phyloP scores from a whole-genome alignment of 2,113 vertebrate species.

The Eptesicus fuscus region DNA sequence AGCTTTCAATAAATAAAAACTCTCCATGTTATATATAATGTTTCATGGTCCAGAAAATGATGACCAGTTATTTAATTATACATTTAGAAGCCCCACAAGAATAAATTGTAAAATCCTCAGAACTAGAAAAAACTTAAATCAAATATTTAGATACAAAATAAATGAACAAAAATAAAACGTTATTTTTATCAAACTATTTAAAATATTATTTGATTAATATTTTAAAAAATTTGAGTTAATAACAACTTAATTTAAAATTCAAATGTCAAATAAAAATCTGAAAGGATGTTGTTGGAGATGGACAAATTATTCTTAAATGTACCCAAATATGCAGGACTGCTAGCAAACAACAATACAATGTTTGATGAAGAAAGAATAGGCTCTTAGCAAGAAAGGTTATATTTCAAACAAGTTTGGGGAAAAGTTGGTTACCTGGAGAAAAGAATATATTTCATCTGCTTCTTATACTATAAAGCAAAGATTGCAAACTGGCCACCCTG shows the following conservation, averaged over 20 bases:
- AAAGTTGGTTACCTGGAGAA: background rate
- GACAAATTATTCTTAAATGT: background rate
- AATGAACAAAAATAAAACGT: background rate
- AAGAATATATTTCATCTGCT: background rate
- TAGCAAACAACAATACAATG: background rate
- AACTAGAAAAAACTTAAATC: background rate
- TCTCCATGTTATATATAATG: background rate
- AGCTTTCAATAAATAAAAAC: background rate
- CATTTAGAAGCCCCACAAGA: background rate
- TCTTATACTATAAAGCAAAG: background rate
- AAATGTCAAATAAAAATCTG: background rate
- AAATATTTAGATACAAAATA: background rate
- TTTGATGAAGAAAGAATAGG: background rate
- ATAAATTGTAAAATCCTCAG: background rate
- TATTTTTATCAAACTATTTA: background rate
- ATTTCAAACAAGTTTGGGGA: background rate
- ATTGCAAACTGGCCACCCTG: background rate
- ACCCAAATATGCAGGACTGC: background rate
- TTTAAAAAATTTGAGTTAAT: background rate
- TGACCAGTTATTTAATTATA: background rate
- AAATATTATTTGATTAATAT: background rate
- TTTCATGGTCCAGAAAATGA: background rate
- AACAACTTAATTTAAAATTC: background rate
- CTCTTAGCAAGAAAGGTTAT: background rate
- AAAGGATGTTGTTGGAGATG: background rate